A percentile compares a stretch with the other conserved stretches of the same genome.
phyloP scores from a whole-genome alignment of 2,113 vertebrate species.

The Oncorhynchus masou region DNA sequence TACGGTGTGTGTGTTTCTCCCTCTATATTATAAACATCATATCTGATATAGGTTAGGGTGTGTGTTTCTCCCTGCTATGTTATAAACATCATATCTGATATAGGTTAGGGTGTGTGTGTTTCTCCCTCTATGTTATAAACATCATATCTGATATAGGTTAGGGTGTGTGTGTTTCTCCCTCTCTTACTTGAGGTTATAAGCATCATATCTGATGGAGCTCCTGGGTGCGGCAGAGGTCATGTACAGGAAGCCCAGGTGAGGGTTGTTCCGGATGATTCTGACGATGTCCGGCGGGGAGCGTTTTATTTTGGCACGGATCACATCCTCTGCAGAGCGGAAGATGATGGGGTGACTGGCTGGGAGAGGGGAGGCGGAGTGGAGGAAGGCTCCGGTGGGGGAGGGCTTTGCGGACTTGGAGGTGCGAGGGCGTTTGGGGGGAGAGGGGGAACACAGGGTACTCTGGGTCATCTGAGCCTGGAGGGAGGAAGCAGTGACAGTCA shows the following conservation, averaged over 20 bases:
- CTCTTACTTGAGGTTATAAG: constrained; percentile 73
- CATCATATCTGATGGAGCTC: constrained; percentile 71
- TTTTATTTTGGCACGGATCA: constrained; percentile 68
- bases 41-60: too few relatives aligned
- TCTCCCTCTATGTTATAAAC: too few relatives aligned
- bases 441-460: constrained; percentile 29
- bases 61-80: too few relatives aligned
- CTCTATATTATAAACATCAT: too few relatives aligned
- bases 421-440: constrained; percentile 54
- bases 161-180: too few relatives aligned
- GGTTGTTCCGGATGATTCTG: constrained; percentile 70
- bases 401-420: constrained; percentile 30
- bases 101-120: too few relatives aligned
- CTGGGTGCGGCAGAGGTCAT: constrained; percentile 67
- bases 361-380: constrained; percentile 25
- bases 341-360: constrained; percentile 17
- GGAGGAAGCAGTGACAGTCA: neutral
- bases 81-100: too few relatives aligned
- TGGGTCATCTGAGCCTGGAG: constrained; percentile 31
- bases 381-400: constrained; percentile 22
- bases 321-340: constrained; percentile 69
- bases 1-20: too few relatives aligned
- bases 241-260: constrained; percentile 78
- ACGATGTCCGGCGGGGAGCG: constrained; percentile 69
- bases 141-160: too few relatives aligned